Percentiles rank a stretch among this genome's conserved stretches.
Conservation (phyloP, 2,113 vertebrate genomes). For the Procavia capensis region DNA sequence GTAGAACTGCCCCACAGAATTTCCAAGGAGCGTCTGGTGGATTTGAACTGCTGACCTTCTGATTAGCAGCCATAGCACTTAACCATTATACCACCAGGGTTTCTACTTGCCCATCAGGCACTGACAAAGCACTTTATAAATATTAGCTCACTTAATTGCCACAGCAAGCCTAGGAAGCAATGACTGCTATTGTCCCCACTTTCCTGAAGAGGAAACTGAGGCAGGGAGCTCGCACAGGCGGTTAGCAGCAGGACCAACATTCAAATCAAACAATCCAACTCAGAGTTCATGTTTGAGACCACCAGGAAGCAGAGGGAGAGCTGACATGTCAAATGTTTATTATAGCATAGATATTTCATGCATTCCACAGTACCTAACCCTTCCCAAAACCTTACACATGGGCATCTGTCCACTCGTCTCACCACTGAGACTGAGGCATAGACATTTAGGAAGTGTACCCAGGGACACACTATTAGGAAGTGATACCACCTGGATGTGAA, state of each 20-base stretch:
- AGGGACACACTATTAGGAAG: background rate
- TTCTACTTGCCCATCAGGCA: no score
- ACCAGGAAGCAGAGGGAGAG: background rate
- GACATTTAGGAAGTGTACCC: background rate
- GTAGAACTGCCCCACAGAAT: no score
- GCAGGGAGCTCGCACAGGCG: background rate
- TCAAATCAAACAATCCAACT: background rate
- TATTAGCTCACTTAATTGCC: background rate
- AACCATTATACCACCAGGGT: no score
- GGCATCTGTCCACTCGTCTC: background rate
- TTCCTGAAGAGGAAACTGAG: background rate
- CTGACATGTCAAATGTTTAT: no score
- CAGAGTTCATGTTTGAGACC: background rate
- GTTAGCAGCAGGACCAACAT: background rate
- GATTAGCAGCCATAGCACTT: no score
- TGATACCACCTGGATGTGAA: background rate
- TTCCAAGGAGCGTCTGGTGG: no score
- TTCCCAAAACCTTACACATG: accelerated
- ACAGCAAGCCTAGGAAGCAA: background rate
- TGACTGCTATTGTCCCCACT: background rate
- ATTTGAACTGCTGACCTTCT: no score
- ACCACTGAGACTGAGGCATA: no score
- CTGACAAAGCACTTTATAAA: background rate
- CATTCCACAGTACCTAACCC: no score
- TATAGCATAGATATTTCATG: background rate